A percentile compares a stretch with the other conserved stretches of the same genome.
phyloP scores from a whole-genome alignment of 1,140 invertebrate genomes.

The Zaprionus kolodkinae region DNA sequence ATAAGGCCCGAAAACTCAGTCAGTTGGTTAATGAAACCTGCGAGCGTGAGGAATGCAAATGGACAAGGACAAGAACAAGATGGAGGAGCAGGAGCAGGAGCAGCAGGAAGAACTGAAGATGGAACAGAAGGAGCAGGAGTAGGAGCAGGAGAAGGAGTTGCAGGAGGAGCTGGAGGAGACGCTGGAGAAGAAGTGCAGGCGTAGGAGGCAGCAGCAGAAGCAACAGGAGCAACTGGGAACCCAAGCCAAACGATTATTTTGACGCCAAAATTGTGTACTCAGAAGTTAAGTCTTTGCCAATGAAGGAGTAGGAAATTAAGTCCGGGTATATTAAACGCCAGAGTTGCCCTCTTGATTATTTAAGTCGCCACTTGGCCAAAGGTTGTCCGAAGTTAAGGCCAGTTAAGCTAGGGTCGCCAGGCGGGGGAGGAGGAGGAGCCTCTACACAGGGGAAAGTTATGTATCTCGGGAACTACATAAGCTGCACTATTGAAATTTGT shows the following conservation, averaged over 20 bases:
- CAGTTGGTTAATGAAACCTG: conserved; percentile 20
- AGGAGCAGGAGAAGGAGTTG: background rate
- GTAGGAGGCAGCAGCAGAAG: too few species aligned
- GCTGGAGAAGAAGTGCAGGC: background rate
- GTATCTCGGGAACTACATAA: too few species aligned
- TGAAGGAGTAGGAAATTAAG: background rate
- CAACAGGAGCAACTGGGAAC: too few species aligned
- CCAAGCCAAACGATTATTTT: conserved; percentile 1
- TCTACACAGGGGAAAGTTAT: too few species aligned
- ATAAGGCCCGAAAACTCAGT: conserved; percentile 7
- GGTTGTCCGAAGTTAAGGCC: conserved; percentile 4
- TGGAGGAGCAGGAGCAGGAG: background rate
- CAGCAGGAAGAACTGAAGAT: too few species aligned
- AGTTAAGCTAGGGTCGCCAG: background rate
- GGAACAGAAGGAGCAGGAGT: too few species aligned
- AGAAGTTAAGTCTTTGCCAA: background rate
- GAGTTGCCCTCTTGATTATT: background rate
- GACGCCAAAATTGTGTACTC: background rate
- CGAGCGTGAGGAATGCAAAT: conserved; percentile 10
- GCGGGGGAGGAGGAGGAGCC: too few species aligned
- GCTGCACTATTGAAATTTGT: too few species aligned
- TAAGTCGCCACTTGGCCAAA: background rate
- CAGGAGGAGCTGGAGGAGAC: background rate
- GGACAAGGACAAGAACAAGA: conserved; percentile 1
- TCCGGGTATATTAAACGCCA: background rate